A percentile compares a stretch with the other conserved stretches of the same genome.
phyloP scores from a whole-genome alignment of 2,113 vertebrate genomes.

The Apus apus region DNA sequence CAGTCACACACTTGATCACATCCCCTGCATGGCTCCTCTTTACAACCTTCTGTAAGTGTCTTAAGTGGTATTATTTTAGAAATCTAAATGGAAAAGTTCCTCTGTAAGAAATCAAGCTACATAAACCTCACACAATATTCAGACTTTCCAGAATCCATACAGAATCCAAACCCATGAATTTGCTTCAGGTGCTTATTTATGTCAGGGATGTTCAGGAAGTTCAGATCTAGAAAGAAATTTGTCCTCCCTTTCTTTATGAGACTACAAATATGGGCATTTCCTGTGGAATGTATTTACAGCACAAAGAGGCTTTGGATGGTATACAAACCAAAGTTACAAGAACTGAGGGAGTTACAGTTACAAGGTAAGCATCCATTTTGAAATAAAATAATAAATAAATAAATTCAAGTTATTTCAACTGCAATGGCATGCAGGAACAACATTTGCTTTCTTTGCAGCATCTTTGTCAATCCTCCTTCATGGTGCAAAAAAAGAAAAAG shows the following conservation, averaged over 20 bases:
- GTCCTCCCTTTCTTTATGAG: neutral
- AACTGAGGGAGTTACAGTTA: constrained; percentile 3
- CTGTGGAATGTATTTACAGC: neutral
- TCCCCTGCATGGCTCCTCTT: neutral
- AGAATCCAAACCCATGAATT: neutral
- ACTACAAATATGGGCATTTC: neutral
- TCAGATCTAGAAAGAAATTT: neutral
- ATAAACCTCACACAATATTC: neutral
- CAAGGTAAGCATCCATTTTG: constrained; percentile 36
- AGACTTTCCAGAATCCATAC: neutral
- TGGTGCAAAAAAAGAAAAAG: neutral
- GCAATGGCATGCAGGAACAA: constrained; percentile 18
- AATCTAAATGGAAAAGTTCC: neutral
- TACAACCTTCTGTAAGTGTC: neutral
- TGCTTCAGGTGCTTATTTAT: neutral
- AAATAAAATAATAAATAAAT: constrained; percentile 40
- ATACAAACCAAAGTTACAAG: neutral
- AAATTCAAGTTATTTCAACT: constrained; percentile 60
- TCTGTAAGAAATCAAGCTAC: neutral
- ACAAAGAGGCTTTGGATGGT: neutral
- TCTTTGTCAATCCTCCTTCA: neutral
- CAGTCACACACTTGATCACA: neutral
- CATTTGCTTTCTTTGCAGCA: constrained; percentile 33
- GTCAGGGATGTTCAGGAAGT: neutral
- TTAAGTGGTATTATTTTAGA: neutral